Base-by-base conservation (phyloP, 2,888 invertebrate genomes). In the Vesta saturnalis region DNA sequence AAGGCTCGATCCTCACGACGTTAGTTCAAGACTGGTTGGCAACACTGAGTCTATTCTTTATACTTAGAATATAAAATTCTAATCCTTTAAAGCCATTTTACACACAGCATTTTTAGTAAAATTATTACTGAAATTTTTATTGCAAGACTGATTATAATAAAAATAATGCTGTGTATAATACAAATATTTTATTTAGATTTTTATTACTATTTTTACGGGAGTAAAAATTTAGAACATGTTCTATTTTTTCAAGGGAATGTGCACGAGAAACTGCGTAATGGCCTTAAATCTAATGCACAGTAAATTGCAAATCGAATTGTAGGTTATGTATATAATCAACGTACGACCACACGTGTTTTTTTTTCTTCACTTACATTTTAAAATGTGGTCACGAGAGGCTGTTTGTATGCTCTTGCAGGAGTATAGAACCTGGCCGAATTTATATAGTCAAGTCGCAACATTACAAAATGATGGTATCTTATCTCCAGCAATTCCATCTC, bases 401-500 rank as follows among this genome's bases (percentile, higher is more conserved):
- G 47, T 16, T 18, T 18, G 47, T 49, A 18, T 49, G 43, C 43
- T 49, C 16, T 18, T 49, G 47, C 4, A 49, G 47, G 47, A 49
- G 47, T 49, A 49, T 18, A 49, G 47, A 18, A 49, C 16, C 18
- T 49, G 47, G 47, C 47, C 47, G 47, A 49, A 49, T 49, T 16
- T 49, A 2, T 49, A 49, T 18, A 49, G 18, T 49, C 18, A 49
- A 49, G 18, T 49, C 47, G 47, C 16, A 15, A 49, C 15, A 49
- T 49, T 49, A 49, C 18, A 49, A 18, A 49, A 43, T 43, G 43
- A 43, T 43, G 5, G 12, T 43, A 43, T 43, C 43, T 43, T 43
- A 43, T 43, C 43, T 43, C 12, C 14, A 10, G 12, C 10, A 43
- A 23, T 8, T 23, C 23, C 23, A 23, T 23, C 23, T 8, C 23